Percentiles rank a stretch among this genome's conserved stretches.
Conservation (phyloP, 2,797 vertebrate genomes). For the Arremon brunneinucha region DNA sequence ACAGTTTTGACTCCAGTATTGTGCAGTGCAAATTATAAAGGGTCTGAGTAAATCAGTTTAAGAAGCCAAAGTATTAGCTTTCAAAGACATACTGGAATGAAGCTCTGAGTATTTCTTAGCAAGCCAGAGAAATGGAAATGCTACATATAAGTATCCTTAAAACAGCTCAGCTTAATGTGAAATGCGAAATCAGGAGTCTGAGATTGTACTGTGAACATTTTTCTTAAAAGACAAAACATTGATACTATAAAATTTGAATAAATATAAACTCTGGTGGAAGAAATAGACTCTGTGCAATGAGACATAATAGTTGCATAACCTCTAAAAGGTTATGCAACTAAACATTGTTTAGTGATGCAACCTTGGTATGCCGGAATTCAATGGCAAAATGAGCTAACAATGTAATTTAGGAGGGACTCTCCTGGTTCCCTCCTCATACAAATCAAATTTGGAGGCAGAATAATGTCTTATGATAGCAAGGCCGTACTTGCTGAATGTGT, state of each 20-base stretch:
- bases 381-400: slow-evolving; percentile 25
- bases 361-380: slow-evolving; percentile 32
- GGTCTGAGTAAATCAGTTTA: not conserved
- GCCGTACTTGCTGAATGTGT: slow-evolving; percentile 8
- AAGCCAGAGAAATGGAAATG: slow-evolving; percentile 3
- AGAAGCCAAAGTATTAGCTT: not conserved
- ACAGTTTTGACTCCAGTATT: not conserved
- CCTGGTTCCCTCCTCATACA: slow-evolving; percentile 1
- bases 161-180: not conserved
- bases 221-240: not conserved
- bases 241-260: not conserved
- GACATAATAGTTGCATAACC: not conserved
- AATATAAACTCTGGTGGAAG: not conserved
- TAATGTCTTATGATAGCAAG: not conserved
- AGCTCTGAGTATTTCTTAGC: not conserved
- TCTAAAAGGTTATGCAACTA: not conserved
- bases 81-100: not conserved
- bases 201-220: not conserved
- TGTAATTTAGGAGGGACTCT: slow-evolving; percentile 30
- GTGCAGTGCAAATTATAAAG: not conserved
- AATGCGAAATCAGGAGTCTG: not conserved
- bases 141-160: not conserved
- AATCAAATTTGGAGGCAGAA: slow-evolving; percentile 38
- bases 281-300: not conserved
- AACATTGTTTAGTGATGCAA: slow-evolving; percentile 19